phyloP scores from a whole-genome alignment of 2,888 invertebrate genomes.

The Serripes groenlandicus region DNA sequence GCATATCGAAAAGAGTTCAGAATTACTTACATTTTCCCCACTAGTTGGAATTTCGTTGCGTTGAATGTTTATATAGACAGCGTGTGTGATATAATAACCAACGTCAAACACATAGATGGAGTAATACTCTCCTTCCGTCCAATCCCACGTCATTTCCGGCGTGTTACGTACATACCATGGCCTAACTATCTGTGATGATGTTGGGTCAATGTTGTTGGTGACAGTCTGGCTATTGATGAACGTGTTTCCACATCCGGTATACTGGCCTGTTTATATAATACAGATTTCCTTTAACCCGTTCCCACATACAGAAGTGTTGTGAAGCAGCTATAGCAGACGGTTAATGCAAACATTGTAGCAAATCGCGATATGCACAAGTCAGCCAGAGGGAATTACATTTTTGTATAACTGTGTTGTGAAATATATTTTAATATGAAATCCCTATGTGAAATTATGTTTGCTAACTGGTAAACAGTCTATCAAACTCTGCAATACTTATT shows the following conservation, averaged over 20 bases:
- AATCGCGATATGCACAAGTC: not conserved
- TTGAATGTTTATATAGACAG: conserved; percentile 61
- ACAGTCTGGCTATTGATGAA: conserved; percentile 21
- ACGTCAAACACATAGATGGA: conserved; percentile 60
- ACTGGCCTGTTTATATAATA: conserved; percentile 30
- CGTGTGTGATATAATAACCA: conserved; percentile 40
- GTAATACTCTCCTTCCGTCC: conserved; percentile 21
- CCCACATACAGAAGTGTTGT: not conserved
- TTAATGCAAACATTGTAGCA: not conserved
- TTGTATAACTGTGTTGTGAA: not conserved
- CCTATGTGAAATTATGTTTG: too few species aligned
- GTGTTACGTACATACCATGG: conserved; percentile 50
- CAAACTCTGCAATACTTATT: too few species aligned
- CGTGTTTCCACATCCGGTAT: conserved; percentile 51
- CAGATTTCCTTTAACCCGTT: not conserved
- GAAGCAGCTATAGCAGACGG: too few species aligned
- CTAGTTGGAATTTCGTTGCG: conserved; percentile 43
- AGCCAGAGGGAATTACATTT: not conserved
- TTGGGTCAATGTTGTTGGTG: conserved; percentile 38
- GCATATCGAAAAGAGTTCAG: too few species aligned
- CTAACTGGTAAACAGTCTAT: too few species aligned
- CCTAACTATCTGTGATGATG: conserved; percentile 22
- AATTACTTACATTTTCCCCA: conserved; percentile 21
- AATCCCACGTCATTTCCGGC: conserved; percentile 29
- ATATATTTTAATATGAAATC: not conserved